These are phyloP conservation scores for Cladorhizidae sp. DNA, from an alignment of 37 sponge, comb jelly and placozoan species.

Conservation along the genomic window DNA sequence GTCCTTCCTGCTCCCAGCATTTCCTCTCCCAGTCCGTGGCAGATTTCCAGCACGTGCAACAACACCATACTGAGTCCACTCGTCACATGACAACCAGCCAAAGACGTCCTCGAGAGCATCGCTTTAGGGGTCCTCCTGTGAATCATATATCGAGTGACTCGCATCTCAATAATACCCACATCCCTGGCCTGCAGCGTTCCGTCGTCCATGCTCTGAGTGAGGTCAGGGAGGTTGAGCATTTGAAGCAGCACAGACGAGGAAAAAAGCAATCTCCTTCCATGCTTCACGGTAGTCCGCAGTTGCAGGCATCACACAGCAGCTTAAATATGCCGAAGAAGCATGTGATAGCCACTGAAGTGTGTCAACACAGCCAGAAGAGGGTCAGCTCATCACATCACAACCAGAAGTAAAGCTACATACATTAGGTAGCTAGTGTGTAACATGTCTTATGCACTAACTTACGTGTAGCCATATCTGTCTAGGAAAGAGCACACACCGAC, in stretches of 20 bases:
- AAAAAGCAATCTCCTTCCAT: background rate
- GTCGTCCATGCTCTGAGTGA: background rate
- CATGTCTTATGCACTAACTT: too few species aligned
- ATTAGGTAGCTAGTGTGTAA: too few species aligned
- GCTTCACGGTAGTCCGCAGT: too few species aligned
- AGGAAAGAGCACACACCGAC: too few species aligned
- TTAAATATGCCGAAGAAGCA: too few species aligned
- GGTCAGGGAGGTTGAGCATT: conserved; percentile 12
- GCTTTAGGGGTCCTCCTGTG: background rate
- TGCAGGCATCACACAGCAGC: too few species aligned
- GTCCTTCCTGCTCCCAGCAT: conserved; percentile 8
- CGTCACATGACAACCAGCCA: background rate
- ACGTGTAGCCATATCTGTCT: too few species aligned
- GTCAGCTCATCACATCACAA: too few species aligned
- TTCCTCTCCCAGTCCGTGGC: conserved; percentile 49
- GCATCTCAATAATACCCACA: conserved; percentile 12
- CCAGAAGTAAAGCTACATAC: too few species aligned
- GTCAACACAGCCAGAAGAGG: too few species aligned
- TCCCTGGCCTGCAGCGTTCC: conserved; percentile 13
- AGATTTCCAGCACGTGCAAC: conserved; percentile 21
- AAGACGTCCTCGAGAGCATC: background rate
- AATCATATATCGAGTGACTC: conserved; percentile 33
- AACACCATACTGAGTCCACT: background rate
- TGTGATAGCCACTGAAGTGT: too few species aligned
- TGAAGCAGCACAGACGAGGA: background rate